Evolutionary conservation across 2,888 invertebrate species (phyloP).

Genomic region (Congeria kusceri): DNA sequence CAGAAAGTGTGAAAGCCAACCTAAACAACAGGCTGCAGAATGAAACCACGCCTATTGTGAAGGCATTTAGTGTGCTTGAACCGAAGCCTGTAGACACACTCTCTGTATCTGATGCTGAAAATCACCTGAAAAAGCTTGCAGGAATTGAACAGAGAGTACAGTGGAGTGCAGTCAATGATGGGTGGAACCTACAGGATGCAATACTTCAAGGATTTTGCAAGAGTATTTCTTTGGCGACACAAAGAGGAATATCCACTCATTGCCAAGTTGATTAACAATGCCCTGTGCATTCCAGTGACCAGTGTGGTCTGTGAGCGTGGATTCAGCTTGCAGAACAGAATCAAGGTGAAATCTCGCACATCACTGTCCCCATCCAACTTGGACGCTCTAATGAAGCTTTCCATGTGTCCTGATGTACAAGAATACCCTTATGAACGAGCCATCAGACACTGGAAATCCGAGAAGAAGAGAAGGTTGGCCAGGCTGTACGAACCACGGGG

Average conservation of each 20-base stretch:
- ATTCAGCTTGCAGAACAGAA: no score
- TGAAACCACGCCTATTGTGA: no score
- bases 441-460: slow-evolving; percentile 15
- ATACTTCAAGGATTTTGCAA: background rate
- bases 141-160: slow-evolving; percentile 8
- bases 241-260: slow-evolving; percentile 19
- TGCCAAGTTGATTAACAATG: slow-evolving; percentile 2
- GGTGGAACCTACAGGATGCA: slow-evolving; percentile 9
- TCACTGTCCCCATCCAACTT: no score
- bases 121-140: no score
- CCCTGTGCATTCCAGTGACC: slow-evolving; percentile 27
- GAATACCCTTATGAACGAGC: slow-evolving; percentile 8
- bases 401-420: slow-evolving; percentile 14
- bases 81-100: no score
- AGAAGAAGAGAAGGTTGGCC: slow-evolving; percentile 22
- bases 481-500: slow-evolving; percentile 9
- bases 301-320: no score
- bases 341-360: no score
- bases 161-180: slow-evolving; percentile 7
- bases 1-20: no score
- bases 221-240: slow-evolving; percentile 5
- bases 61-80: no score
- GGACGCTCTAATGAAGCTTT: no score
- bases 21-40: no score
- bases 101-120: no score